Evolutionary conservation across 1,140 invertebrate genomes (phyloP).

Genomic region (Eurosta solidaginis): DNA sequence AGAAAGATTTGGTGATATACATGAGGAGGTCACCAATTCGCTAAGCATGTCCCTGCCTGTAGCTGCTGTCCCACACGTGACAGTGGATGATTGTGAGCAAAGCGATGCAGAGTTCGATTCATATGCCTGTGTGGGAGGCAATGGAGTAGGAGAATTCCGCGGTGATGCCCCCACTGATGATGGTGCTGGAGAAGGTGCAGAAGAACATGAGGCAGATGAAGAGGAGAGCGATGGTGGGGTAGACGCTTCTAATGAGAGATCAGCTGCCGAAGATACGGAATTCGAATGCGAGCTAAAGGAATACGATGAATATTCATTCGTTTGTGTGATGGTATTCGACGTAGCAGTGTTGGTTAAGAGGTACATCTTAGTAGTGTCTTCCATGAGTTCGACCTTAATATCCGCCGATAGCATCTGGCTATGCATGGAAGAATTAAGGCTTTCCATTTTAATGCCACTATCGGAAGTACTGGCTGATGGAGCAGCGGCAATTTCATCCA

Average conservation of each 20-base stretch:
- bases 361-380: constrained; percentile 35
- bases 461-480: constrained; percentile 1
- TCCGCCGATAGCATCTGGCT: constrained; percentile 9
- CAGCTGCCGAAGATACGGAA: constrained; percentile 52
- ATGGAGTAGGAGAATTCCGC: neutral
- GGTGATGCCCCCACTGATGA: constrained; percentile 4
- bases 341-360: neutral
- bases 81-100: constrained; percentile 10
- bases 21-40: constrained; percentile 53
- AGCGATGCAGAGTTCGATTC: constrained; percentile 36
- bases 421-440: neutral
- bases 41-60: constrained; percentile 51
- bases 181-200: constrained; percentile 34
- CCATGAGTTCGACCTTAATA: constrained; percentile 40
- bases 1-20: constrained; percentile 43
- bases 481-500: constrained; percentile 22
- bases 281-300: constrained; percentile 52
- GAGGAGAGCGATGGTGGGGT: constrained; percentile 45
- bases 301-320: constrained; percentile 38
- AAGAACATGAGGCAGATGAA: constrained; percentile 38
- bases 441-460: neutral
- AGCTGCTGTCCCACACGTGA: constrained; percentile 37
- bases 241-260: constrained; percentile 53
- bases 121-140: constrained; percentile 24
- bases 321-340: constrained; percentile 35